Evolutionary conservation across 2,888 invertebrate genomes (phyloP).

Genomic region (Pseudococcus jackbeardsleyi): DNA sequence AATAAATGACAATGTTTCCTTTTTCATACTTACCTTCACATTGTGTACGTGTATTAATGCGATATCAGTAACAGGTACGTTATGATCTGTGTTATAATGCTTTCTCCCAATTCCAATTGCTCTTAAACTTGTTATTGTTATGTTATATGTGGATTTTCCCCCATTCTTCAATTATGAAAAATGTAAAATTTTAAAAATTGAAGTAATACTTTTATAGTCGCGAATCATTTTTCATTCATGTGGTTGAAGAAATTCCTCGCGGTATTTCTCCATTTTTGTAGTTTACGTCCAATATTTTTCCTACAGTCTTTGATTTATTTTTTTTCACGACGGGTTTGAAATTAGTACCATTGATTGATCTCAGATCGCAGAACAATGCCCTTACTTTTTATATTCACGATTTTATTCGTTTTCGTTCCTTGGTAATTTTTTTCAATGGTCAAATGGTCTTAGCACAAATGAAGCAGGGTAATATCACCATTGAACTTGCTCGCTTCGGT

Average conservation of each 20-base stretch:
- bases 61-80: conserved; percentile 48
- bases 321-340: too few relatives aligned
- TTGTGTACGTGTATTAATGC: conserved; percentile 45
- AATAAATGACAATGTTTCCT: conserved; percentile 63
- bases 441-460: neutral
- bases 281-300: neutral
- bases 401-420: neutral
- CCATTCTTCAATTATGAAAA: too few relatives aligned
- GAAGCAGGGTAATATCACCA: neutral
- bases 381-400: neutral
- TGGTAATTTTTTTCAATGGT: neutral
- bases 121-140: too few relatives aligned
- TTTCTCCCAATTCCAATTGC: neutral
- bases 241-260: too few relatives aligned
- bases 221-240: too few relatives aligned
- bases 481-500: neutral
- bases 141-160: too few relatives aligned
- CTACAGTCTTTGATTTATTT: neutral
- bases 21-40: conserved; percentile 41
- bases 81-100: neutral
- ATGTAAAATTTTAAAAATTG: too few relatives aligned
- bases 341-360: neutral
- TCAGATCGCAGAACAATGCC: neutral
- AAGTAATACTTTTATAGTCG: too few relatives aligned
- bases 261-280: neutral